phyloP scores from a whole-genome alignment of 2,797 vertebrate genomes.

The Rhyacichthys aspro region DNA sequence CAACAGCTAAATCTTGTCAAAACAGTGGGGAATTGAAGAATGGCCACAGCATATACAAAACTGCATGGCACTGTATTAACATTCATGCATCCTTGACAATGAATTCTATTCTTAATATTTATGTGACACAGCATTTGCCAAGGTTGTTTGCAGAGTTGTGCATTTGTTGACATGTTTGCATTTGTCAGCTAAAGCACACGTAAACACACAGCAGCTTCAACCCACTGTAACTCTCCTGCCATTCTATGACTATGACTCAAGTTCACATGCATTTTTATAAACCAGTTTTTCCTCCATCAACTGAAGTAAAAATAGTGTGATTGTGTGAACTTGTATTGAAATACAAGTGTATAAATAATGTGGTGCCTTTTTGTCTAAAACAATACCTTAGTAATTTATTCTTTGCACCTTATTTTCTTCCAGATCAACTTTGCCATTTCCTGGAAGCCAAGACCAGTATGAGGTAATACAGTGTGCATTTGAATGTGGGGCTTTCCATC shows the following conservation, averaged over 20 bases:
- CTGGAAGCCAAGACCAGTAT: slow-evolving; percentile 92
- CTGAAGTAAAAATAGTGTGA: background rate
- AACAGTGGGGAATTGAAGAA: background rate
- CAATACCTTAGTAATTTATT: background rate
- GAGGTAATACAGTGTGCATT: slow-evolving; percentile 81
- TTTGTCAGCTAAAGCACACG: background rate
- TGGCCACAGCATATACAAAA: background rate
- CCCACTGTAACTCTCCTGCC: background rate
- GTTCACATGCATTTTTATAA: background rate
- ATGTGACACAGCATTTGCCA: background rate
- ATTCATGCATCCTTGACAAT: background rate
- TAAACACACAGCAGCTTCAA: slow-evolving; percentile 12
- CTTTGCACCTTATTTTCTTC: background rate
- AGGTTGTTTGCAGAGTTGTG: slow-evolving; percentile 13
- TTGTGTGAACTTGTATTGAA: background rate
- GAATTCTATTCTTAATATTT: background rate
- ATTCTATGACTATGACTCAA: background rate
- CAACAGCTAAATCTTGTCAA: too few relatives aligned
- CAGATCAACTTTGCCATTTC: slow-evolving; percentile 94
- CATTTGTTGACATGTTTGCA: slow-evolving; percentile 23
- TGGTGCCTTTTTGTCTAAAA: background rate
- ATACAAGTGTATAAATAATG: background rate
- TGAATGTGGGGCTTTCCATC: background rate
- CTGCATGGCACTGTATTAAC: background rate
- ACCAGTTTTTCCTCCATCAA: background rate